Percentiles rank a stretch among this genome's conserved stretches.
phyloP scores from a whole-genome alignment of 2,797 vertebrate species.

The Coluber constrictor region DNA sequence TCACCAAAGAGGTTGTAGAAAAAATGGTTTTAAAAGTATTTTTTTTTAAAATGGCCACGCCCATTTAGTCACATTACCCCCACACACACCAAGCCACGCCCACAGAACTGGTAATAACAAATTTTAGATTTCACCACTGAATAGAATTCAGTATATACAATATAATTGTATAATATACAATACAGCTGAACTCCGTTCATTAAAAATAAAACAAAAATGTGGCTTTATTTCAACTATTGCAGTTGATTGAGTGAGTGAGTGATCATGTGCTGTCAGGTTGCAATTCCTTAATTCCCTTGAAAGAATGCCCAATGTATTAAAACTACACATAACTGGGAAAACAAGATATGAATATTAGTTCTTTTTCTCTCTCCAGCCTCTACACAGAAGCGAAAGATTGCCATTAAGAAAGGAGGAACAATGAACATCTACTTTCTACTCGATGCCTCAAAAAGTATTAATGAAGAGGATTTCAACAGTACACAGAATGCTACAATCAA shows the following conservation, averaged over 20 bases:
- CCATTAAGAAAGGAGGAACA: conserved; percentile 67
- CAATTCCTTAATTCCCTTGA: neutral
- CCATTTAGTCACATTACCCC: too few relatives aligned
- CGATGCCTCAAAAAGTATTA: conserved; percentile 83
- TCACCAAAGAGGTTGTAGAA: too few relatives aligned
- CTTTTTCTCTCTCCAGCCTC: conserved; percentile 25
- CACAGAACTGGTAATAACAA: too few relatives aligned
- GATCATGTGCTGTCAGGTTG: neutral
- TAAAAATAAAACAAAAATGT: neutral
- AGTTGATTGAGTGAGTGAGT: neutral
- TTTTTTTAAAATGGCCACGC: too few relatives aligned
- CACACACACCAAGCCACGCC: too few relatives aligned
- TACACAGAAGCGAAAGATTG: conserved; percentile 61
- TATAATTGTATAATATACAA: too few relatives aligned
- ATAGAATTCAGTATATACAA: too few relatives aligned
- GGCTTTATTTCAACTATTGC: neutral
- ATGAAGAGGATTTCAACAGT: conserved; percentile 53
- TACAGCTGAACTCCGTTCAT: neutral
- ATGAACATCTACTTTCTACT: conserved; percentile 84
- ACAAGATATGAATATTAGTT: neutral
- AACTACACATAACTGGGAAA: neutral
- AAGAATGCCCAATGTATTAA: neutral
- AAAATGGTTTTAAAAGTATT: too few relatives aligned
- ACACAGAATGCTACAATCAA: conserved; percentile 65
- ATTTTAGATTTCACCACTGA: too few relatives aligned